A percentile compares a stretch with the other conserved stretches of the same genome.
Conservation (phyloP, 2,113 vertebrate genomes). For the Grus americana region DNA sequence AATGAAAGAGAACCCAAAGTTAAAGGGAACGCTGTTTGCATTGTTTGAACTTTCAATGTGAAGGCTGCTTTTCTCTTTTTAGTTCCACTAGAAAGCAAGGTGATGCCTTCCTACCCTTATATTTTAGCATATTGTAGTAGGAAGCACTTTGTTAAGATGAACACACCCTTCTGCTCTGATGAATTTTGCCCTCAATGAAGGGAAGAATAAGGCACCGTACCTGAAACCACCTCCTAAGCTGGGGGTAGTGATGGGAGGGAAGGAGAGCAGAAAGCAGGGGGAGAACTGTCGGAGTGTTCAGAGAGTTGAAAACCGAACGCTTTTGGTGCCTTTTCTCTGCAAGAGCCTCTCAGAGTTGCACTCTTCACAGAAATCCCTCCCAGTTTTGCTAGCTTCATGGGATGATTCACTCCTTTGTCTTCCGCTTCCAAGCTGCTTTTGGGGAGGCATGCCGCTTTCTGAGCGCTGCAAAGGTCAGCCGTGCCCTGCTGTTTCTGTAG, state of each 20-base stretch:
- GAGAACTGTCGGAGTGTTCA: background rate
- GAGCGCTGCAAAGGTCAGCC: fast-evolving
- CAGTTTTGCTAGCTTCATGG: background rate
- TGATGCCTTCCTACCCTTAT: background rate
- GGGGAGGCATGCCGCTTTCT: background rate
- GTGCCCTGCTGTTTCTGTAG: background rate
- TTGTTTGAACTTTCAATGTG: background rate
- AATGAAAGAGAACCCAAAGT: background rate
- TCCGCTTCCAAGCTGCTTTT: background rate
- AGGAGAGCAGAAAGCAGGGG: no score
- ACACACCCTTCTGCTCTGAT: background rate
- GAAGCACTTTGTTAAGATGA: background rate
- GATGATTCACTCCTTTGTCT: slow-evolving; percentile 25
- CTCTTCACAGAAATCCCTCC: slow-evolving; percentile 55
- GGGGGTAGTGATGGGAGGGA: background rate
- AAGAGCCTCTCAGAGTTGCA: background rate
- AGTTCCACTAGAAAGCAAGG: background rate
- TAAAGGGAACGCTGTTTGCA: background rate
- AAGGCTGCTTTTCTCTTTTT: background rate
- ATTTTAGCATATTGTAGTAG: background rate
- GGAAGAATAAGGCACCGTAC: background rate
- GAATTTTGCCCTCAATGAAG: background rate
- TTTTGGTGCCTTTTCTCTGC: background rate
- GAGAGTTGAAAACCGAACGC: background rate
- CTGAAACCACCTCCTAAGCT: background rate